Evolutionary conservation across 2,113 vertebrate species (phyloP).

Genomic region (Anser brachyrhynchus): DNA sequence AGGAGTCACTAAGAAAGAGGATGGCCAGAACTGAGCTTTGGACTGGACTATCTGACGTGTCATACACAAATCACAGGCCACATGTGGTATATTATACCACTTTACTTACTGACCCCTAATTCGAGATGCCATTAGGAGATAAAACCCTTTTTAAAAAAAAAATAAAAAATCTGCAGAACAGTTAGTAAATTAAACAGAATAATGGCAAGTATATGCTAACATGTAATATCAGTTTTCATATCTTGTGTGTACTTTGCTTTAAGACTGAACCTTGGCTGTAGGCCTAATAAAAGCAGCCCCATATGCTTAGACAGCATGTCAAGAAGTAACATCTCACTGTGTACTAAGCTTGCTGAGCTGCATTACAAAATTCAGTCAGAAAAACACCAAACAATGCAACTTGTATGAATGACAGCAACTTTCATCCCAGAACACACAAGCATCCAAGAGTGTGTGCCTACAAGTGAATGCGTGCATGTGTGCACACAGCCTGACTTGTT

Average conservation of each 20-base stretch:
- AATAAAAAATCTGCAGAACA: neutral
- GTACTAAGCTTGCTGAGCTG: neutral
- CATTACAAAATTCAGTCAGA: neutral
- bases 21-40: neutral
- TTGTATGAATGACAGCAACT: neutral
- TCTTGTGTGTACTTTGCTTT: neutral
- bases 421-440: neutral
- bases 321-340: neutral
- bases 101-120: neutral
- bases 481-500: neutral
- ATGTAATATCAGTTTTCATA: neutral
- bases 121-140: neutral
- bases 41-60: neutral
- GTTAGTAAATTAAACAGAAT: neutral
- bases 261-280: neutral
- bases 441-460: neutral
- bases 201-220: neutral
- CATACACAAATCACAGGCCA: neutral
- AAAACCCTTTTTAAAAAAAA: neutral
- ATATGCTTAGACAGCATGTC: neutral
- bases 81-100: fast-evolving
- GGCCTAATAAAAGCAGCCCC: neutral
- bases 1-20: neutral
- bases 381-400: neutral
- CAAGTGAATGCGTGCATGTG: fast-evolving